Percentiles rank a stretch among this genome's conserved stretches.
phyloP scores from a whole-genome alignment of 2,113 vertebrate genomes.

The Panurus biarmicus region DNA sequence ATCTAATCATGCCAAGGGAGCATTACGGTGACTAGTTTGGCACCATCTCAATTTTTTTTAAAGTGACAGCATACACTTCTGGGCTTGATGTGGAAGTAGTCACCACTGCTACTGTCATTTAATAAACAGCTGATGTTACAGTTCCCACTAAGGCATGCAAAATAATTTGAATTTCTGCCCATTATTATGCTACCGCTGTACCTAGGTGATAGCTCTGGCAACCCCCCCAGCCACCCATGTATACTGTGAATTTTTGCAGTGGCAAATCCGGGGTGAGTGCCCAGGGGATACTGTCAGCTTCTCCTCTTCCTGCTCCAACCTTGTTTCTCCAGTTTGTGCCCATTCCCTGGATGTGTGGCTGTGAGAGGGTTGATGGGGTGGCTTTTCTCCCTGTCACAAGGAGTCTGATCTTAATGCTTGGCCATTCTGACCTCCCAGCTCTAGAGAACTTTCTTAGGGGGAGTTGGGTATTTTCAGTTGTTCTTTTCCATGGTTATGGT shows the following conservation, averaged over 20 bases:
- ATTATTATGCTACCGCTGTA: conserved; percentile 50
- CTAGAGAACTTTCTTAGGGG: background rate
- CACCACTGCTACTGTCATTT: conserved; percentile 69
- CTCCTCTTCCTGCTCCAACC: background rate
- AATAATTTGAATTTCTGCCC: conserved; percentile 65
- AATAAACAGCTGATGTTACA: conserved; percentile 74
- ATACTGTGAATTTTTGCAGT: conserved; percentile 12
- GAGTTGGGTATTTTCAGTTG: background rate
- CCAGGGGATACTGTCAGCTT: background rate
- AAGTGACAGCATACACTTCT: conserved; percentile 84
- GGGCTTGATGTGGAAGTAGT: conserved; percentile 70
- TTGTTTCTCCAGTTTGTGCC: background rate
- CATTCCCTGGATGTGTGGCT: background rate
- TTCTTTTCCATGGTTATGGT: background rate
- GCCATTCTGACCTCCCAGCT: background rate
- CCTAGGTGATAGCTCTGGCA: conserved; percentile 50
- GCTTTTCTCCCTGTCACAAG: rapidly evolving
- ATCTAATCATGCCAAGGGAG: conserved; percentile 94
- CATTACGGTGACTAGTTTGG: conserved; percentile 88
- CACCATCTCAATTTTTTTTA: conserved; percentile 84
- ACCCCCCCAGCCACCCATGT: background rate
- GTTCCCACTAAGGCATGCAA: conserved; percentile 61
- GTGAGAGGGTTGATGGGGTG: background rate
- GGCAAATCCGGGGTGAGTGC: background rate
- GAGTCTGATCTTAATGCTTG: background rate